Percentiles rank a stretch among this genome's conserved stretches.
Conservation (phyloP, 1,140 invertebrate genomes). For the Drosophila equinoxialis region DNA sequence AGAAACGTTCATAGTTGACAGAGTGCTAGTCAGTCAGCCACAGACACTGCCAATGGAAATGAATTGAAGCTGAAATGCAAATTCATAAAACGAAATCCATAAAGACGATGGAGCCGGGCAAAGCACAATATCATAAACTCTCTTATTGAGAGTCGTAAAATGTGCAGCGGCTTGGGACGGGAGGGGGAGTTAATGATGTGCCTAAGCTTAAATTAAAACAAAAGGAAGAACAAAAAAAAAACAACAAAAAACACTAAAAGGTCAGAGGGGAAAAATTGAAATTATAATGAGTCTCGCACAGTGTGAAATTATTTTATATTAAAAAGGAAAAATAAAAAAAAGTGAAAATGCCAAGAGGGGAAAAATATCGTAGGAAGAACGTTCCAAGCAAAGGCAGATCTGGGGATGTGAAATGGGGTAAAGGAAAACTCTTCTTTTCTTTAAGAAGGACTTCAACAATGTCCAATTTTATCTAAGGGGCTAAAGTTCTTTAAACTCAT, state of each 20-base stretch:
- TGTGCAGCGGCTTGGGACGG: background rate
- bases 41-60: conserved; percentile 8
- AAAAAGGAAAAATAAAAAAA: background rate
- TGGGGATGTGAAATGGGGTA: no score
- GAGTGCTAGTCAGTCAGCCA: background rate
- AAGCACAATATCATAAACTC: conserved; percentile 11
- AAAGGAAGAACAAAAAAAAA: background rate
- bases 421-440: no score
- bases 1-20: conserved; percentile 15
- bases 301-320: conserved; percentile 27
- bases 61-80: conserved; percentile 12
- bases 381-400: no score
- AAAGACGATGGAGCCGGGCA: background rate
- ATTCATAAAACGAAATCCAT: conserved; percentile 9
- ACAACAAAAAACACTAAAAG: background rate
- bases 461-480: no score
- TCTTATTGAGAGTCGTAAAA: conserved; percentile 4
- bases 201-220: conserved; percentile 10
- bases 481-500: no score
- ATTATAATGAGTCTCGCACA: conserved; percentile 15
- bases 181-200: background rate
- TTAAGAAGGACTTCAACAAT: no score
- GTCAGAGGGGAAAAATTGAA: conserved; percentile 7
- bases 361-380: background rate
- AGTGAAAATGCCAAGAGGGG: background rate